A percentile compares a stretch with the other conserved stretches of the same genome.
Conservation (phyloP, 1,140 invertebrate species). For the Penaeus japonicus region DNA sequence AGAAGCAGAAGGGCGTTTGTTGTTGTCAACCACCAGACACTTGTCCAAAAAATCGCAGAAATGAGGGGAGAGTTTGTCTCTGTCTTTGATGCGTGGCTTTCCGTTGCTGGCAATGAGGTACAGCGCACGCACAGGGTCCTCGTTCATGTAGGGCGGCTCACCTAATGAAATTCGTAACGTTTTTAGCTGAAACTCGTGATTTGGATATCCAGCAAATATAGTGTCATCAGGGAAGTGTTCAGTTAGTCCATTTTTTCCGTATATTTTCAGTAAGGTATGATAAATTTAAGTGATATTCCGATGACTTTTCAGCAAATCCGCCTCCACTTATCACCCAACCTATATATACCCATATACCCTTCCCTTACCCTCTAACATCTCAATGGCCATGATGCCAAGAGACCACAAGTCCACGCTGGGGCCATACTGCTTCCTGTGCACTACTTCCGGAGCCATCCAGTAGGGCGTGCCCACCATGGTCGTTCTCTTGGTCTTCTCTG, state of each 20-base stretch:
- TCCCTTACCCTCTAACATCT: conserved; percentile 71
- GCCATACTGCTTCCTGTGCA: conserved; percentile 73
- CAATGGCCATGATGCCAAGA: conserved; percentile 70
- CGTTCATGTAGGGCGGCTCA: conserved; percentile 73
- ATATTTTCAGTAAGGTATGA: too few species aligned
- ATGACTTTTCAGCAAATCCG: too few species aligned
- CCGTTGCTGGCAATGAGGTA: conserved; percentile 74
- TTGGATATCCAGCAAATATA: too few species aligned
- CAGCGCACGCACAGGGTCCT: conserved; percentile 72
- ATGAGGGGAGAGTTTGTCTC: conserved; percentile 67
- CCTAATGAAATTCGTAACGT: conserved; percentile 60
- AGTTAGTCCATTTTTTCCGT: too few species aligned
- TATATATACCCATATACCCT: too few species aligned
- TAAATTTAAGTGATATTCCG: too few species aligned
- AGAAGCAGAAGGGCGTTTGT: conserved; percentile 67
- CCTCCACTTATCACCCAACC: too few species aligned
- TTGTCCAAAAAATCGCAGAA: conserved; percentile 69
- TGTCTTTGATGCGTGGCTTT: conserved; percentile 71
- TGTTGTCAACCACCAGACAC: conserved; percentile 71
- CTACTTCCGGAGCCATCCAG: conserved; percentile 96
- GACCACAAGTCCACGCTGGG: conserved; percentile 74
- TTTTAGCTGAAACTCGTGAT: neutral
- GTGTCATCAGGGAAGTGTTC: too few species aligned
- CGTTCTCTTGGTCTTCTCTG: conserved; percentile 96
- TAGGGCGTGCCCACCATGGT: conserved; percentile 99